Conservation (phyloP, 1,140 invertebrate species). For the Drosophila kohkoa region DNA sequence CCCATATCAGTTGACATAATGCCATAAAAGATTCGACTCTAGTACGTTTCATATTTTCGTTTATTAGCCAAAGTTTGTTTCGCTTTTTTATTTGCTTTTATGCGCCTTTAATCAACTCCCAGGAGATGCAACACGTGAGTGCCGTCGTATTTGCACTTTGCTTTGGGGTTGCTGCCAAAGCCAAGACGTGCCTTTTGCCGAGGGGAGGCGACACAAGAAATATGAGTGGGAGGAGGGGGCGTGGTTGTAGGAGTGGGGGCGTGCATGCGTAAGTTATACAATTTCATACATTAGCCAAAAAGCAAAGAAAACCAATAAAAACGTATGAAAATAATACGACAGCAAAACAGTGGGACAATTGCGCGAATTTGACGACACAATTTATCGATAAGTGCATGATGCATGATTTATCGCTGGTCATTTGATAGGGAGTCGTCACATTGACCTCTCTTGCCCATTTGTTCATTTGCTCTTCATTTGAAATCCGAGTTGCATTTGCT, state of each 20-base stretch:
- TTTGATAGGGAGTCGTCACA: slow-evolving; percentile 32
- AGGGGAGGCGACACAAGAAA: not conserved
- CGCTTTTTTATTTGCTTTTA: slow-evolving; percentile 76
- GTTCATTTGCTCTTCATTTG: slow-evolving; percentile 50
- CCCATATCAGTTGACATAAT: slow-evolving; percentile 47
- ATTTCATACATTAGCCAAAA: slow-evolving; percentile 70
- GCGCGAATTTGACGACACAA: not conserved
- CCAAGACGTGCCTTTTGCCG: slow-evolving; percentile 3
- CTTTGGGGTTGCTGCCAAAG: slow-evolving; percentile 37
- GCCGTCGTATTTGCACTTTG: slow-evolving; percentile 43
- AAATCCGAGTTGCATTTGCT: slow-evolving; percentile 69
- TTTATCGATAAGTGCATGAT: not conserved
- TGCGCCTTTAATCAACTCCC: slow-evolving; percentile 83
- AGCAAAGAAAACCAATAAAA: slow-evolving; percentile 65
- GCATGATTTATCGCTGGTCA: slow-evolving; percentile 3
- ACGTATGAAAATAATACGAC: slow-evolving; percentile 17
- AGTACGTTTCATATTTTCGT: slow-evolving; percentile 79
- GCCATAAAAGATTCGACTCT: slow-evolving; percentile 32
- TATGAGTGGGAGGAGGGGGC: slow-evolving; percentile 1
- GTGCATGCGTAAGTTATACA: slow-evolving; percentile 67
- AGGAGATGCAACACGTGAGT: slow-evolving; percentile 84
- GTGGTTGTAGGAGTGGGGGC: slow-evolving; percentile 27
- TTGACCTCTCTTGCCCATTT: slow-evolving; percentile 25
- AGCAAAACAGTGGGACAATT: slow-evolving; percentile 47
- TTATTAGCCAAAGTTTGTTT: slow-evolving; percentile 69